These are phyloP conservation scores for Autographa gamma DNA, from an alignment of 2,888 invertebrate genomes.

Conservation along the genomic window DNA sequence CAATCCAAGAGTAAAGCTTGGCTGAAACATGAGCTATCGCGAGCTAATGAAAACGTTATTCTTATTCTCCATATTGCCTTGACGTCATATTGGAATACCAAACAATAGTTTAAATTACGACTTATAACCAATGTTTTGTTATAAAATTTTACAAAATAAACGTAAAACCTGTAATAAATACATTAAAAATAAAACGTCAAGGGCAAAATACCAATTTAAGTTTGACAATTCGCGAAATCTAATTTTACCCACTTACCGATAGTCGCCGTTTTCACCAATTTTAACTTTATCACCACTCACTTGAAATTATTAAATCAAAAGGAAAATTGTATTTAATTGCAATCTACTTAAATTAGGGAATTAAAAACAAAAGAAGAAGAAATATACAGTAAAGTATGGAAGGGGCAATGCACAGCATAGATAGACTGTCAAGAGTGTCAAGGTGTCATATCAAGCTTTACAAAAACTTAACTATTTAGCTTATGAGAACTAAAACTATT, in stretches of 20 bases:
- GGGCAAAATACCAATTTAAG: constrained; percentile 68
- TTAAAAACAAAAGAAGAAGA: constrained; percentile 65
- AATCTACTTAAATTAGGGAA: constrained; percentile 44
- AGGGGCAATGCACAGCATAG: constrained; percentile 54
- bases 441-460: constrained; percentile 1
- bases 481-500: neutral
- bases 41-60: constrained; percentile 45
- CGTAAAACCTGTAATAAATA: constrained; percentile 36
- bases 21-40: constrained; percentile 35
- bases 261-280: constrained; percentile 51
- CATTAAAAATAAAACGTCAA: constrained; percentile 68
- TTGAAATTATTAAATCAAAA: constrained; percentile 43
- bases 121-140: constrained; percentile 12
- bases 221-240: constrained; percentile 62
- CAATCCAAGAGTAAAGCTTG: constrained; percentile 28
- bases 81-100: constrained; percentile 59
- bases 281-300: constrained; percentile 47
- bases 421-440: constrained; percentile 30
- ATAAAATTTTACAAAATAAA: constrained; percentile 14
- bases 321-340: constrained; percentile 33
- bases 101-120: constrained; percentile 32
- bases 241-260: constrained; percentile 67
- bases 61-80: constrained; percentile 64
- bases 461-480: constrained; percentile 1
- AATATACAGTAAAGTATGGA: constrained; percentile 57